These are phyloP conservation scores for Synergus umbraculus DNA, from an alignment of 2,888 invertebrate species.

Conservation along the genomic window DNA sequence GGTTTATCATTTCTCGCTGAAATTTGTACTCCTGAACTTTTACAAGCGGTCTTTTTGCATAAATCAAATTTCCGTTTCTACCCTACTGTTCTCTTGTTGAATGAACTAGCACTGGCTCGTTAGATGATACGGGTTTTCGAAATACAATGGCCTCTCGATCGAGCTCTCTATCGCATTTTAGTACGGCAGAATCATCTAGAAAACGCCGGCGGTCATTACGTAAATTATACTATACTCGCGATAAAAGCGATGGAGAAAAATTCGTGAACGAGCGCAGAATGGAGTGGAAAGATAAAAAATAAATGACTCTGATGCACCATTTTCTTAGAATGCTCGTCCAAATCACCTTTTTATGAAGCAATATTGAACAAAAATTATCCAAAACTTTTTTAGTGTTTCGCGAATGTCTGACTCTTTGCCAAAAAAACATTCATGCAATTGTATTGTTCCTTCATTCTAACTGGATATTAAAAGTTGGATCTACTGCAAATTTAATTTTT, in stretches of 20 bases:
- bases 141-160: conserved; percentile 30
- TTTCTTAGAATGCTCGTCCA: not conserved
- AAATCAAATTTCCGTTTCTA: not conserved
- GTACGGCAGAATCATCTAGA: conserved; percentile 19
- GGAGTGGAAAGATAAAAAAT: conserved; percentile 14
- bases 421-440: not conserved
- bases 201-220: conserved; percentile 34
- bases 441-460: not conserved
- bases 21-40: conserved; percentile 3
- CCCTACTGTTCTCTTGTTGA: not conserved
- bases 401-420: not conserved
- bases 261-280: conserved; percentile 15
- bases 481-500: not conserved
- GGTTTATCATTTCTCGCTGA: conserved; percentile 21
- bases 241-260: conserved; percentile 33
- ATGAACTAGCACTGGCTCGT: not conserved
- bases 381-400: not conserved
- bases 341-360: conserved; percentile 21
- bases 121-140: conserved; percentile 23
- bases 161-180: conserved; percentile 16
- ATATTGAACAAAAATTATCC: not conserved
- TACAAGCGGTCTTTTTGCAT: not conserved
- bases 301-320: conserved; percentile 21
- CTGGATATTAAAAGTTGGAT: not conserved
- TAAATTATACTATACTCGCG: conserved; percentile 36